Evolutionary conservation across 2,113 vertebrate species (phyloP), one percentile per base, ranked within the genome.

Genomic region (Atlantisia rogersi): DNA sequence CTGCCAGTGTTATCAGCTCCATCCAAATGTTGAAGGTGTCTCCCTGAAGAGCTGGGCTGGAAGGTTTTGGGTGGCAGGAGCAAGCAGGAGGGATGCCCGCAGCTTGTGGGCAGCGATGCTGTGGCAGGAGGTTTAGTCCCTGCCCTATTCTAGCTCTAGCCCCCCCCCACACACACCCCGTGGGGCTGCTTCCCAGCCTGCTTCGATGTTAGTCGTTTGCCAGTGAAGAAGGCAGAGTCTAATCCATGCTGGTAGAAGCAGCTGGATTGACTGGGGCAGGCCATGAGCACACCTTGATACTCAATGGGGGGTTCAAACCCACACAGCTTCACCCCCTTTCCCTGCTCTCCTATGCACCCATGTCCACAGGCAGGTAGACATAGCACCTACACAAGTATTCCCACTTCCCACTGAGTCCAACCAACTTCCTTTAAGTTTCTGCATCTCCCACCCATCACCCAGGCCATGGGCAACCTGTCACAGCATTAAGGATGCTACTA

Each of bases 351-450:
- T 42, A 14, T 2, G 15, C 53, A 32, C n/a, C 1, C 65, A 14
- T 11, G 39, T 17, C 2, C 1, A 44, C 24, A 40, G 15, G 20
- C 1, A 1, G 19, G 58, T 2, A 25, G 12, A 13, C 0, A 10
- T 1, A n/a, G 55, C 55, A 50, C 68, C 56, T 8, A 31, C 59
- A 37, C 25, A 52, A 76, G 48, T 20, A 35, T 5, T 40, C 26
- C 6, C 65, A 67, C 46, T 64, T 15, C 28, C 11, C 4, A 4
- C 1, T 1, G 53, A 52, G 21, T 10, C n/a, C 60, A 63, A 2
- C 3, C 40, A 78, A 64, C 56, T 92, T 62, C 63, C 46, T 35
- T 55, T 44, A 7, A 60, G 76, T 56, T 74, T 82, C 75, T 65
- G 31, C 50, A 26, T n/a, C 77, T 90, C 65, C 46, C 42, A 53